Evolutionary conservation across 2,113 vertebrate species (phyloP).

Genomic region (Nibea albiflora): DNA sequence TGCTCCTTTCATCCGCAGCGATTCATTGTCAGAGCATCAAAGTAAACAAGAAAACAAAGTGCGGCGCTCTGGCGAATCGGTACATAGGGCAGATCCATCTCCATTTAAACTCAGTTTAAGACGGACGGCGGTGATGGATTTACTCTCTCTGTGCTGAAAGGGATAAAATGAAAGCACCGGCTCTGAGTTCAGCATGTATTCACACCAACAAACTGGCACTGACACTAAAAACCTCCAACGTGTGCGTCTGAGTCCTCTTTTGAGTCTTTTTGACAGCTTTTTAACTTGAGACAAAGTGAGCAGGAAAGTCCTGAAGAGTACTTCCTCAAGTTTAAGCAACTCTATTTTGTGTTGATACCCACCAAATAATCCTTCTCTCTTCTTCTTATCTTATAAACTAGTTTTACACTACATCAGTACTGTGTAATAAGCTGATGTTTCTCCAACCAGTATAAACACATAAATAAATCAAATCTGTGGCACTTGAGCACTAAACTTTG

Average conservation of each 20-base stretch:
- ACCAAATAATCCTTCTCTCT: no score
- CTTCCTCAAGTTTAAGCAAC: background rate
- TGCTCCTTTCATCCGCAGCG: slow-evolving; percentile 33
- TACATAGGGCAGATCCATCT: slow-evolving; percentile 5
- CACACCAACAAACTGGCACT: background rate
- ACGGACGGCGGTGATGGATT: slow-evolving; percentile 24
- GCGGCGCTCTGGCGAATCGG: slow-evolving; percentile 3
- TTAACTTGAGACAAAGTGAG: background rate
- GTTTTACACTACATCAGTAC: background rate
- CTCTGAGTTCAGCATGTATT: background rate
- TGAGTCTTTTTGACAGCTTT: background rate
- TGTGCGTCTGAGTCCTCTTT: background rate
- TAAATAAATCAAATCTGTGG: background rate
- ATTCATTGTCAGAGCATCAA: slow-evolving; percentile 16
- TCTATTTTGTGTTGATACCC: background rate
- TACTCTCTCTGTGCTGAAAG: background rate
- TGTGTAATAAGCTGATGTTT: background rate
- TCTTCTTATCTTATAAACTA: background rate
- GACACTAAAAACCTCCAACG: background rate
- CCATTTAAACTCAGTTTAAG: slow-evolving; percentile 10
- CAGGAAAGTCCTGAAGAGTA: background rate
- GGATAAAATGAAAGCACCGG: background rate
- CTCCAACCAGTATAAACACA: background rate
- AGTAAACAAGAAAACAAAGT: slow-evolving; percentile 32
- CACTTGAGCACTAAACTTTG: background rate